These are phyloP conservation scores for Harpagifer antarcticus DNA, from an alignment of 2,797 vertebrate species.

Conservation along the genomic window DNA sequence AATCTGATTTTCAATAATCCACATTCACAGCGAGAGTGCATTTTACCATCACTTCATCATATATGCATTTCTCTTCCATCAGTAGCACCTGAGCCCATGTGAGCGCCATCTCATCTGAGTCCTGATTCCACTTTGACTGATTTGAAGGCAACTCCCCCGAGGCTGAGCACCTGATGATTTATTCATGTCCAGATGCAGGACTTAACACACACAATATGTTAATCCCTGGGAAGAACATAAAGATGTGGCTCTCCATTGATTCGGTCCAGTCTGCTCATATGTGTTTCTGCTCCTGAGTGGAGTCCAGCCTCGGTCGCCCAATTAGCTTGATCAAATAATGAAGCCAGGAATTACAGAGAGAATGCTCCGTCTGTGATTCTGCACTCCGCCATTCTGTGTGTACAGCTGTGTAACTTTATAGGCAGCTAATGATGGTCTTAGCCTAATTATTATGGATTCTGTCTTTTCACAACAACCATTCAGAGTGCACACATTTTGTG, in stretches of 20 bases:
- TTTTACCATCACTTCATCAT: constrained; percentile 20
- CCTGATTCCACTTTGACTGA: constrained; percentile 32
- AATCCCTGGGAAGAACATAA: constrained; percentile 65
- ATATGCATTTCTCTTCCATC: constrained; percentile 4
- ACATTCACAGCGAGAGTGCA: constrained; percentile 18
- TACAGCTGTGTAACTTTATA: constrained; percentile 47
- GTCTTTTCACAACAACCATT: constrained; percentile 26
- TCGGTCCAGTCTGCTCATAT: constrained; percentile 46
- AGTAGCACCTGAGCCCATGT: constrained; percentile 29
- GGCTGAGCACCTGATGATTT: constrained; percentile 42
- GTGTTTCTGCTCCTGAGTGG: constrained; percentile 35
- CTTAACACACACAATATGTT: constrained; percentile 61
- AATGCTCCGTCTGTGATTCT: constrained; percentile 45
- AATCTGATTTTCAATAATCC: constrained; percentile 14
- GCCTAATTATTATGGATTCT: constrained; percentile 59
- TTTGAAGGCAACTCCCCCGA: constrained; percentile 32
- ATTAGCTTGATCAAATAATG: constrained; percentile 62
- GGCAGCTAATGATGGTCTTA: constrained; percentile 54
- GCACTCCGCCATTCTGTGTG: constrained; percentile 22
- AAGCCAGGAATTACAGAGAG: constrained; percentile 42
- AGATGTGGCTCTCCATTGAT: constrained; percentile 30
- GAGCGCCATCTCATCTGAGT: constrained; percentile 12
- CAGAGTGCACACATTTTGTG: constrained; percentile 8
- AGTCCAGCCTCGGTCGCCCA: constrained; percentile 46
- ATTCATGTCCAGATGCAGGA: constrained; percentile 64